These are phyloP conservation scores for Gulo gulo DNA, from an alignment of 2,113 vertebrate species.

Conservation along the genomic window DNA sequence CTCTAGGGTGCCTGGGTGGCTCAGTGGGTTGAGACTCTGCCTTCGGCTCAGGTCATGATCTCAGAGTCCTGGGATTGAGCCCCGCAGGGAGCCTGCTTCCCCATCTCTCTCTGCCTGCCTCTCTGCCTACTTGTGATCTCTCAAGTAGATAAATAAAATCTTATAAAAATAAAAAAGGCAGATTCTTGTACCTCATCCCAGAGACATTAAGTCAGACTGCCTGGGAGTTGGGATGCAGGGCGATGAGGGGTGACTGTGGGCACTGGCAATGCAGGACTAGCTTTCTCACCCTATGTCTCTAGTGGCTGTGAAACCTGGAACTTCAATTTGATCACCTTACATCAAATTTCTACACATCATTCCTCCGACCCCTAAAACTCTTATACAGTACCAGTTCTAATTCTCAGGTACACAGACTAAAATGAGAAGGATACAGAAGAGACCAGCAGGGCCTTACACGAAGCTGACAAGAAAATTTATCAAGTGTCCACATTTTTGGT, in stretches of 20 bases:
- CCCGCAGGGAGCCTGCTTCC: too few species aligned
- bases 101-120: too few species aligned
- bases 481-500: not conserved
- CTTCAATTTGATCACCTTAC: not conserved
- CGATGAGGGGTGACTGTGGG: not conserved
- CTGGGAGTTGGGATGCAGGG: not conserved
- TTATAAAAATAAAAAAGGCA: not conserved
- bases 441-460: not conserved
- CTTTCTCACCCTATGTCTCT: not conserved
- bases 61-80: too few species aligned
- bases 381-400: fast-evolving
- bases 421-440: not conserved
- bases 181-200: not conserved
- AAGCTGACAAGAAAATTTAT: not conserved
- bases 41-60: too few species aligned
- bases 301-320: not conserved
- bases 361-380: not conserved
- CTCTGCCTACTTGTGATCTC: too few species aligned
- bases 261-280: not conserved
- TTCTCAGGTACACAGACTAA: not conserved
- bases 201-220: not conserved
- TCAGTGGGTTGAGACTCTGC: too few species aligned
- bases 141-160: too few species aligned
- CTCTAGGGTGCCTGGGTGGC: not conserved
- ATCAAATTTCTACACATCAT: not conserved